A percentile compares a stretch with the other conserved stretches of the same genome.
Evolutionary conservation across 2,888 invertebrate species (phyloP).

Genomic region (Cephus sareptanus): DNA sequence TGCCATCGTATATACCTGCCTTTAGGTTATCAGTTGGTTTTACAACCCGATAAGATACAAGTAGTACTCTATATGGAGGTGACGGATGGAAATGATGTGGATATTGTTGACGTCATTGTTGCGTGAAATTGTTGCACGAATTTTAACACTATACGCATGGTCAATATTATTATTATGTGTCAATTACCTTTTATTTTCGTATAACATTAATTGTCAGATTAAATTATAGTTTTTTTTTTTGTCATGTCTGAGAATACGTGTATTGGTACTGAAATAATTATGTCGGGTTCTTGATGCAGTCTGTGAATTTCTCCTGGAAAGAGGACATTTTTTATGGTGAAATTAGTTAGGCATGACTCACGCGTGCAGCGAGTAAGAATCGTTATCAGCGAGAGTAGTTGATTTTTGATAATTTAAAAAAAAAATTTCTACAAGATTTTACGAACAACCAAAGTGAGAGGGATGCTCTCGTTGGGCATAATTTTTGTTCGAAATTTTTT

Average conservation of each 20-base stretch:
- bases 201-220: background rate
- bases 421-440: too few species aligned
- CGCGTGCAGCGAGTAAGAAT: too few species aligned
- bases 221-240: background rate
- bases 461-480: too few species aligned
- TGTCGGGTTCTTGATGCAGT: background rate
- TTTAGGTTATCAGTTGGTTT: background rate
- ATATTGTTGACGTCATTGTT: background rate
- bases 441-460: too few species aligned
- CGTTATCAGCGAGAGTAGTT: too few species aligned
- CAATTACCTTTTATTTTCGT: background rate
- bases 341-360: too few species aligned
- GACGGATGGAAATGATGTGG: background rate
- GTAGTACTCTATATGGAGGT: background rate
- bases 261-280: background rate
- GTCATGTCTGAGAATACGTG: background rate
- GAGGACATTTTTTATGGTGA: too few species aligned
- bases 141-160: background rate
- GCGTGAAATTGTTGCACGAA: background rate
- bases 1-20: background rate
- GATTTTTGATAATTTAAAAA: too few species aligned
- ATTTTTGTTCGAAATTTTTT: background rate
- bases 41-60: background rate
- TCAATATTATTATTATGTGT: background rate
- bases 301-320: background rate